Percentiles rank a stretch among this genome's conserved stretches.
These are phyloP conservation scores for Platyscapa corneri DNA, from an alignment of 1,140 invertebrate genomes.

Conservation along the genomic window DNA sequence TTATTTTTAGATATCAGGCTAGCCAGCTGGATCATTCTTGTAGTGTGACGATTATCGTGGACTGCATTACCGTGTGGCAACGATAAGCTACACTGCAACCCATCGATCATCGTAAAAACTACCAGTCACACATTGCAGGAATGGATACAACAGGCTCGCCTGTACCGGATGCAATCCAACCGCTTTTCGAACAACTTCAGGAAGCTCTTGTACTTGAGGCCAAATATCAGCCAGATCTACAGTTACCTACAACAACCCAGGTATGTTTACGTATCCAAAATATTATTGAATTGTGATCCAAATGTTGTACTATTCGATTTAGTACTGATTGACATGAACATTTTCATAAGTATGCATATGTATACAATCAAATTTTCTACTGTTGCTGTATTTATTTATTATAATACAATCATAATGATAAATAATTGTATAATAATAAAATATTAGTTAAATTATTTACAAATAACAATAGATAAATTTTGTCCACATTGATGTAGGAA, in stretches of 20 bases:
- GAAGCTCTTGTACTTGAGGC: constrained; percentile 80
- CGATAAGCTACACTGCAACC: constrained; percentile 43
- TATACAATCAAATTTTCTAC: too few relatives aligned
- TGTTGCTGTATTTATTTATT: too few relatives aligned
- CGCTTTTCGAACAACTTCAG: constrained; percentile 78
- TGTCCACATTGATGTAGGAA: too few relatives aligned
- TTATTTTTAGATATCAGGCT: constrained; percentile 70
- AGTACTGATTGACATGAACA: too few relatives aligned
- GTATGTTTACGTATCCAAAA: constrained; percentile 51
- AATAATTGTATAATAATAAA: too few relatives aligned
- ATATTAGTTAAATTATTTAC: too few relatives aligned
- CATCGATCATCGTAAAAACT: constrained; percentile 49
- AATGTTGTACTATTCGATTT: too few relatives aligned
- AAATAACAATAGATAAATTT: too few relatives aligned
- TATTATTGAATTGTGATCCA: neutral
- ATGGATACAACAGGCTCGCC: constrained; percentile 74
- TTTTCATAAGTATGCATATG: too few relatives aligned
- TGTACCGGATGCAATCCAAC: constrained; percentile 75
- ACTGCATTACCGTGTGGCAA: constrained; percentile 56
- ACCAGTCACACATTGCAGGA: constrained; percentile 70
- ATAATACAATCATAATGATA: too few relatives aligned
- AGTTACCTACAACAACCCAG: constrained; percentile 74
- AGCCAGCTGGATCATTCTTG: constrained; percentile 74
- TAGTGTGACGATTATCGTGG: constrained; percentile 66
- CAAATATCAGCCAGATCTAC: constrained; percentile 81